phyloP scores from a whole-genome alignment of 2,888 invertebrate species.

The Scaeva pyrastri region DNA sequence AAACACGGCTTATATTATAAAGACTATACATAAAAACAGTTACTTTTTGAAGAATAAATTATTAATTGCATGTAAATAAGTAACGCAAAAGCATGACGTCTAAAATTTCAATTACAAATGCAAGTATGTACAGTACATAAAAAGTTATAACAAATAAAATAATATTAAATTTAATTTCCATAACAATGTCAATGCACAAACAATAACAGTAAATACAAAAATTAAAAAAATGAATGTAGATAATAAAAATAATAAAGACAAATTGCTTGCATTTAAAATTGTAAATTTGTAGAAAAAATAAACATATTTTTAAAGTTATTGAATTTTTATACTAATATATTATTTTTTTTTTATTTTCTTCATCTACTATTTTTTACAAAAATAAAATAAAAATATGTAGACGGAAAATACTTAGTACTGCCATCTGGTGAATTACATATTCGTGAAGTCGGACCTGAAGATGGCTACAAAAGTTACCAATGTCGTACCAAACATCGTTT shows the following conservation, averaged over 20 bases:
- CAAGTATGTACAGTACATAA: too few species aligned
- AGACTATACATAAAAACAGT: too few species aligned
- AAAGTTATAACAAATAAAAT: neutral
- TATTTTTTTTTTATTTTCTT: constrained; percentile 33
- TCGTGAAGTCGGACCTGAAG: constrained; percentile 96
- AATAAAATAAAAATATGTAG: constrained; percentile 84
- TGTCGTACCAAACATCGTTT: constrained; percentile 96
- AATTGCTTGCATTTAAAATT: constrained; percentile 61
- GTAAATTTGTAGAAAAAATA: constrained; percentile 36
- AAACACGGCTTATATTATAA: too few species aligned
- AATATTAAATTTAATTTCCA: neutral
- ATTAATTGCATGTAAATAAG: constrained; percentile 47
- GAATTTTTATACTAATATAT: constrained; percentile 46
- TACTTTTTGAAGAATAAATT: constrained; percentile 73
- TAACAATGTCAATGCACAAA: neutral
- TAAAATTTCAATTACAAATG: constrained; percentile 56
- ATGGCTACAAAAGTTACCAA: constrained; percentile 96
- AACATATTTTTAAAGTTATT: neutral
- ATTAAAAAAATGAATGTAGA: neutral
- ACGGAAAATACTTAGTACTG: constrained; percentile 97
- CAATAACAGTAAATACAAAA: neutral
- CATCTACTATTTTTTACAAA: constrained; percentile 1
- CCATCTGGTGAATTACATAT: constrained; percentile 98
- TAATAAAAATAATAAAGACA: neutral
- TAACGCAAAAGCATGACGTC: constrained; percentile 71